Conservation (phyloP, 2,797 vertebrate genomes). For the Tarsius wallacei region DNA sequence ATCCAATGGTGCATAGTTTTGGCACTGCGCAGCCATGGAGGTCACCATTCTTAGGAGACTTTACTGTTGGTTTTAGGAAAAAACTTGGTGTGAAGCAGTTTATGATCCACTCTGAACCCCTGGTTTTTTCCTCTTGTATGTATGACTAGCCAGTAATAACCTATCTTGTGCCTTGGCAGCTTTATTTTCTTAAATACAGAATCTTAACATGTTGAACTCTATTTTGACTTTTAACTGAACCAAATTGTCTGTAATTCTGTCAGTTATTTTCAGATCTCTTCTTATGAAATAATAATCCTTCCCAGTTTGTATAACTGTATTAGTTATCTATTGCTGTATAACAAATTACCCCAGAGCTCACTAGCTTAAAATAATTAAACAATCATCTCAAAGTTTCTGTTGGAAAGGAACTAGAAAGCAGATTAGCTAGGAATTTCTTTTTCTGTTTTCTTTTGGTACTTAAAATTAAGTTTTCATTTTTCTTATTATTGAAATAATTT, state of each 20-base stretch:
- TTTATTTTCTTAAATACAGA: slow-evolving; percentile 60
- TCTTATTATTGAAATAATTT: neutral
- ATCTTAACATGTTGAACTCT: neutral
- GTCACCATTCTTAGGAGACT: neutral
- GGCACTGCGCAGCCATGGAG: neutral
- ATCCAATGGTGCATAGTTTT: accelerated
- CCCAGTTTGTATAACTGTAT: neutral
- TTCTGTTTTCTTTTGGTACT: neutral
- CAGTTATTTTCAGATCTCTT: slow-evolving; percentile 32
- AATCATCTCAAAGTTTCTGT: neutral
- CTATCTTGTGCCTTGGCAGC: neutral
- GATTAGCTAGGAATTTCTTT: neutral
- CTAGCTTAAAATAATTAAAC: neutral
- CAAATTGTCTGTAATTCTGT: slow-evolving; percentile 18
- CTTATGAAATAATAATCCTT: neutral
- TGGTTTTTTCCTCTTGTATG: neutral
- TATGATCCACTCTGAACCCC: neutral
- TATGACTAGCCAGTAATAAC: neutral
- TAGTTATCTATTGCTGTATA: neutral
- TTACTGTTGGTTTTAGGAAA: neutral
- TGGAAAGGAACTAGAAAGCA: neutral
- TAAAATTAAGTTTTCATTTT: neutral
- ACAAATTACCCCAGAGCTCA: slow-evolving; percentile 5
- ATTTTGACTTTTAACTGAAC: slow-evolving; percentile 66
- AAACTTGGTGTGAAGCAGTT: neutral